These are phyloP conservation scores for Pectinophora gossypiella DNA, from an alignment of 1,140 invertebrate genomes.

Conservation along the genomic window DNA sequence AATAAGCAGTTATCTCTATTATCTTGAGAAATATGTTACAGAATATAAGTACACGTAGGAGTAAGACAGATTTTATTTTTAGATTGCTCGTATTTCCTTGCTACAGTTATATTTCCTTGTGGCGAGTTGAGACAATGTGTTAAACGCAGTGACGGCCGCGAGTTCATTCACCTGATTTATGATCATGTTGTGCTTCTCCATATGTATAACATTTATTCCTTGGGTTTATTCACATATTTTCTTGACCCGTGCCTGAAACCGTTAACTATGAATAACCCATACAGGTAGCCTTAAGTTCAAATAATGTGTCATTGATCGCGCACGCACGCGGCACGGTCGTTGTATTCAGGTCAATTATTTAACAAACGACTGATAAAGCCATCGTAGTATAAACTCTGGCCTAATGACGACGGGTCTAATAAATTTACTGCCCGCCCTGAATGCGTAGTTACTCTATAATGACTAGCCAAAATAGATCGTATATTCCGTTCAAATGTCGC, in stretches of 20 bases:
- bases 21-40: no score
- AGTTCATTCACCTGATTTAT: background rate
- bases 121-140: background rate
- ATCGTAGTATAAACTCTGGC: background rate
- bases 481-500: slow-evolving; percentile 51
- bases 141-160: background rate
- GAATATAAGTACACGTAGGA: no score
- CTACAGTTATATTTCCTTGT: background rate
- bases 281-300: background rate
- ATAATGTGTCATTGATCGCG: background rate
- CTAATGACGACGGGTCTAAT: background rate
- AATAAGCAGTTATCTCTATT: no score
- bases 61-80: no score
- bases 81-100: background rate
- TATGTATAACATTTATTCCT: background rate
- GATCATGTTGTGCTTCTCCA: background rate
- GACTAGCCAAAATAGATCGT: slow-evolving; percentile 46
- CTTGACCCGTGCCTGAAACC: background rate
- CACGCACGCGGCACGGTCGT: background rate
- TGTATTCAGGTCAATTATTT: slow-evolving; percentile 1
- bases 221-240: no score
- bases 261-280: background rate
- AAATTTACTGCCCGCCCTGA: slow-evolving; percentile 1
- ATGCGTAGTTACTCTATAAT: slow-evolving; percentile 30
- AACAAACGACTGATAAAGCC: background rate